These are phyloP conservation scores for Cryptocephalus moraei DNA, from an alignment of 2,888 invertebrate genomes.

Conservation along the genomic window DNA sequence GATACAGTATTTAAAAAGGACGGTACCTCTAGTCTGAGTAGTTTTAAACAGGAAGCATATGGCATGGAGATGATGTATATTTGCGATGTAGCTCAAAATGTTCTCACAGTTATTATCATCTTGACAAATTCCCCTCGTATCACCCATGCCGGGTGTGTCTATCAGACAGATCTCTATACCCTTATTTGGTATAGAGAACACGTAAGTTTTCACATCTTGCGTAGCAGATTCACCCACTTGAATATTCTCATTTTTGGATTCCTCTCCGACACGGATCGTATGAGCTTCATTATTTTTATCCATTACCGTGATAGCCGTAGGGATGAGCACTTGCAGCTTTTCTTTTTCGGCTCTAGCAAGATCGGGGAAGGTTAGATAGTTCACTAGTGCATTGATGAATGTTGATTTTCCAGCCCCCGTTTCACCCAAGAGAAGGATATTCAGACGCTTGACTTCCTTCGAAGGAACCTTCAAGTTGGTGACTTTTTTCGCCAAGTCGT, in stretches of 20 bases:
- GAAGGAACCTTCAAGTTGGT: too few species aligned
- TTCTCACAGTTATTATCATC: slow-evolving; percentile 23
- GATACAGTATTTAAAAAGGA: slow-evolving; percentile 29
- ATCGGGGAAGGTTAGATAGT: slow-evolving; percentile 24
- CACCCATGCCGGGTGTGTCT: slow-evolving; percentile 32
- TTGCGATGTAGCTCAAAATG: slow-evolving; percentile 25
- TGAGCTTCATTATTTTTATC: neutral
- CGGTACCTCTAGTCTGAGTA: slow-evolving; percentile 24
- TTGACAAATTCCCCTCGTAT: slow-evolving; percentile 23
- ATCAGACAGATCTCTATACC: slow-evolving; percentile 25
- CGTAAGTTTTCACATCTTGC: slow-evolving; percentile 21
- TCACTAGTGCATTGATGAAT: slow-evolving; percentile 31
- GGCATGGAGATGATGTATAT: slow-evolving; percentile 26
- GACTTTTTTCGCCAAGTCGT: too few species aligned
- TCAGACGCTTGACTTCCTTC: slow-evolving; percentile 11
- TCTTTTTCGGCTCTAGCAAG: slow-evolving; percentile 19
- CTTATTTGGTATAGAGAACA: slow-evolving; percentile 15
- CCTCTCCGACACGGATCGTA: neutral
- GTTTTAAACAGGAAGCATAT: slow-evolving; percentile 29
- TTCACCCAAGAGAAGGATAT: slow-evolving; percentile 31
- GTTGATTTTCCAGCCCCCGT: slow-evolving; percentile 35
- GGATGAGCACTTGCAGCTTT: slow-evolving; percentile 22
- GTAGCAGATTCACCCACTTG: slow-evolving; percentile 18
- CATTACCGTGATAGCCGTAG: slow-evolving; percentile 17
- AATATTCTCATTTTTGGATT: slow-evolving; percentile 16